A percentile compares a stretch with the other conserved stretches of the same genome.
phyloP scores from a whole-genome alignment of 2,888 invertebrate genomes.

The Thereva nobilitata region DNA sequence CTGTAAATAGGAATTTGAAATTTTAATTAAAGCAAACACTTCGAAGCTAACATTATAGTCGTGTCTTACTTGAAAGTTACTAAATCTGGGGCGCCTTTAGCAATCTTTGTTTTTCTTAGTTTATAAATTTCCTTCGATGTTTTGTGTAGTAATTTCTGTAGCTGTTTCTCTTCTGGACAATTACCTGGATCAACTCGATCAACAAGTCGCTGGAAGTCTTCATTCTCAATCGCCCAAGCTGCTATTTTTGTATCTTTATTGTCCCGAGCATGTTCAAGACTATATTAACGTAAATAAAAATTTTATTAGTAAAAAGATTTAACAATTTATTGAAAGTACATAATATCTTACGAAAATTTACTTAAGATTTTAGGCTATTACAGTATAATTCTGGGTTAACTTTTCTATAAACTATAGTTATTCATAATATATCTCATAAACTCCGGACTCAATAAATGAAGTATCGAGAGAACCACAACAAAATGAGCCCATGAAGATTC shows the following conservation, averaged over 20 bases:
- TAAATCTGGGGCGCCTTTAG: constrained; percentile 86
- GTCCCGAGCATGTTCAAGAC: constrained; percentile 81
- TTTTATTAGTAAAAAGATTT: background rate
- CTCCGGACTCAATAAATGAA: no score
- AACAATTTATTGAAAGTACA: background rate
- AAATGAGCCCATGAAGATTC: no score
- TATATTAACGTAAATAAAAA: constrained; percentile 48
- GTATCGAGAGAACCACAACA: no score
- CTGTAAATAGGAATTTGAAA: constrained; percentile 61
- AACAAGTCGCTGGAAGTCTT: constrained; percentile 75
- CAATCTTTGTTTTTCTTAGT: constrained; percentile 82
- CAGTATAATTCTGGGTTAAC: no score
- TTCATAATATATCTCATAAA: no score
- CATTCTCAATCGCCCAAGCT: constrained; percentile 84
- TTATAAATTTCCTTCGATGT: constrained; percentile 92
- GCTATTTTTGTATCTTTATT: constrained; percentile 82
- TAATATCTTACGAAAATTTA: background rate
- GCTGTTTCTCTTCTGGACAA: constrained; percentile 62
- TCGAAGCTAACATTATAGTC: constrained; percentile 26
- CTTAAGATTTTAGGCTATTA: no score
- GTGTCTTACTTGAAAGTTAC: constrained; percentile 86
- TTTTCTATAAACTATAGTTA: no score
- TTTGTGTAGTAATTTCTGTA: constrained; percentile 80
- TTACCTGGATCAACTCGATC: constrained; percentile 58
- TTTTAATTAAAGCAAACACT: constrained; percentile 3